Evolutionary conservation across 2,888 invertebrate species (phyloP).

Genomic region (Thera britannica): DNA sequence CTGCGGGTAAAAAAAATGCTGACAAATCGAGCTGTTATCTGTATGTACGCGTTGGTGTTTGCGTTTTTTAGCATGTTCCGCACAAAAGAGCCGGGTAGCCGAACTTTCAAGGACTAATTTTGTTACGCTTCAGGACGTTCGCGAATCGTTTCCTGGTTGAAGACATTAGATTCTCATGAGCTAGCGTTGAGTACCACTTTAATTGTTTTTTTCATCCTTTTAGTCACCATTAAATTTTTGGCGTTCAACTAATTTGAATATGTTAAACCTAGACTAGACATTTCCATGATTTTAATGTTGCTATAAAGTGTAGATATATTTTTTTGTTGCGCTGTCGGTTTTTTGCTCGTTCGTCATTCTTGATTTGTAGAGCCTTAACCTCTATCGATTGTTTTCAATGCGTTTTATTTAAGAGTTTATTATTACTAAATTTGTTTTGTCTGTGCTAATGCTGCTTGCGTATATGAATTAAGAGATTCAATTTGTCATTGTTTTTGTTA

Average conservation of each 20-base stretch:
- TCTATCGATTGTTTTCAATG: conserved; percentile 54
- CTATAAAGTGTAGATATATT: conserved; percentile 54
- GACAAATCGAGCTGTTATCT: conserved; percentile 72
- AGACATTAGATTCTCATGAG: conserved; percentile 41
- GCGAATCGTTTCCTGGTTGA: conserved; percentile 47
- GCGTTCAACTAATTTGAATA: conserved; percentile 58
- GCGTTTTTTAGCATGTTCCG: conserved; percentile 61
- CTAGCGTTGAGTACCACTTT: conserved; percentile 34
- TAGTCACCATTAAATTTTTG: conserved; percentile 48
- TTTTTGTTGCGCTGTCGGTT: conserved; percentile 50
- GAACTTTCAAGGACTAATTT: conserved; percentile 75
- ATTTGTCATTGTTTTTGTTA: conserved; percentile 75
- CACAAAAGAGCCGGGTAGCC: conserved; percentile 72
- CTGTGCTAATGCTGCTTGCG: conserved; percentile 44
- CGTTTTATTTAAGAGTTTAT: conserved; percentile 50
- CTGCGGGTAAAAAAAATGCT: conserved; percentile 65
- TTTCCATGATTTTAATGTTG: conserved; percentile 51
- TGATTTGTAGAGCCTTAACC: conserved; percentile 52
- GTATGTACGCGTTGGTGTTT: conserved; percentile 56
- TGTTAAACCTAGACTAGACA: conserved; percentile 54
- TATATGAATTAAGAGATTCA: conserved; percentile 66
- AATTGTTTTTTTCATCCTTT: conserved; percentile 42
- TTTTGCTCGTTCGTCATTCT: conserved; percentile 51
- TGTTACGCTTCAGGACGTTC: conserved; percentile 72
- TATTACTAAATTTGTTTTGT: conserved; percentile 49